phyloP scores from a whole-genome alignment of 2,113 vertebrate species.

The Boulengerochromis microlepis region DNA sequence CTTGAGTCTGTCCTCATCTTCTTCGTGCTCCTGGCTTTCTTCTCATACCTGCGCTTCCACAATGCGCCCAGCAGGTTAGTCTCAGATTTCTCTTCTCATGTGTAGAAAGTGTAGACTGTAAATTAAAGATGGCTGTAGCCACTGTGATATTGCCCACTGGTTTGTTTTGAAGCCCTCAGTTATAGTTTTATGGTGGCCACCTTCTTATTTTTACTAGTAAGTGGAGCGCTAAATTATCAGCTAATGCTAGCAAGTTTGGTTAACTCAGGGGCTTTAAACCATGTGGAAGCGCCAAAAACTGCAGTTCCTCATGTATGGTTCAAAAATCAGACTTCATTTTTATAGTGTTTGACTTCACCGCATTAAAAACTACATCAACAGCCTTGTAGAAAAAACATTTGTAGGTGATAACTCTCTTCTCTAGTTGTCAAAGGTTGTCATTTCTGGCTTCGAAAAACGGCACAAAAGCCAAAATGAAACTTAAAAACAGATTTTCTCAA shows the following conservation, averaged over 20 bases:
- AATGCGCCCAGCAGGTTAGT: conserved; percentile 75
- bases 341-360: background rate
- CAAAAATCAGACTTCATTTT: background rate
- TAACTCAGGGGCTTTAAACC: background rate
- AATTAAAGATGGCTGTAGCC: background rate
- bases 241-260: background rate
- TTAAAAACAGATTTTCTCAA: background rate
- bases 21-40: conserved; percentile 81
- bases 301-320: background rate
- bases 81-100: background rate
- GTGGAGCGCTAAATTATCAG: background rate
- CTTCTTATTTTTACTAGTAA: background rate
- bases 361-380: background rate
- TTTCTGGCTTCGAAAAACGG: background rate
- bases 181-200: background rate
- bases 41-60: conserved; percentile 86
- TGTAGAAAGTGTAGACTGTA: background rate
- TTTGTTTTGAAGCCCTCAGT: background rate
- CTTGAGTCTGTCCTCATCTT: conserved; percentile 90
- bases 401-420: background rate
- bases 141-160: background rate
- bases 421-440: background rate
- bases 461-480: background rate
- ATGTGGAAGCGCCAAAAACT: background rate
- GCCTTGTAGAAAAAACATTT: background rate